Base-by-base conservation (phyloP, 2,888 invertebrate genomes). In the Chrysomela aeneicollis region DNA sequence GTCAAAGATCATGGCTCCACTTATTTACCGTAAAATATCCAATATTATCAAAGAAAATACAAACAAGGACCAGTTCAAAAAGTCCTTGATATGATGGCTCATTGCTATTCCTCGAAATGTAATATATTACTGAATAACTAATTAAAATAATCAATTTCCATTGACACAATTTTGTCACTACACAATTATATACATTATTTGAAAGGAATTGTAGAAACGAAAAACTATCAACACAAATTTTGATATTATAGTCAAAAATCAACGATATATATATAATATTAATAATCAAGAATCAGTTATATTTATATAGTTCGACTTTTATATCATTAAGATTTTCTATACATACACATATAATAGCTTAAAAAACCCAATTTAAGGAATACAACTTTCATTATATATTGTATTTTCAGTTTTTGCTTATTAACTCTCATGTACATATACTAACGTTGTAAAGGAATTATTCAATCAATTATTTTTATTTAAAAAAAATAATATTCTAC, bases 401-500 rank as follows among this genome's bases (percentile, higher is more conserved):
- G 2, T 10, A 35, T 5, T 10, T 12, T 35, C 12, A 35, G 6
- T 10, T 35, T 10, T 35, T 12, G 12, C 35, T 35, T 12, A 10
- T 35, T 35, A 35, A 35, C 35, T 35, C 35, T 10, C 35, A 35
- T 35, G 10, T 10, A 35, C 12, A 35, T 35, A 35, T n/a, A n/a
- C n/a, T n/a, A 3, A 26, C 26, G 6, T 26, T 26, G 26, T 26
- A 26, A 5, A 26, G 6, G 26, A 26, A 26, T 26, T 26, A 26
- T 26, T 26, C 26, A 26, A 26, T 26, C 6, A 26, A 26, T 26
- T 26, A 5, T 26, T 3, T n/a, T n/a, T n/a, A n/a, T n/a, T n/a
- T n/a, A n/a, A 26, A 6, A 22, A 22, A 49, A 52, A 37, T 4
- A 55, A 61, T 42, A 60, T 15, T 35, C 51, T 21, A 55, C n/a